These are phyloP conservation scores for Eumeta japonica DNA, from an alignment of 1,140 invertebrate genomes.

Conservation along the genomic window DNA sequence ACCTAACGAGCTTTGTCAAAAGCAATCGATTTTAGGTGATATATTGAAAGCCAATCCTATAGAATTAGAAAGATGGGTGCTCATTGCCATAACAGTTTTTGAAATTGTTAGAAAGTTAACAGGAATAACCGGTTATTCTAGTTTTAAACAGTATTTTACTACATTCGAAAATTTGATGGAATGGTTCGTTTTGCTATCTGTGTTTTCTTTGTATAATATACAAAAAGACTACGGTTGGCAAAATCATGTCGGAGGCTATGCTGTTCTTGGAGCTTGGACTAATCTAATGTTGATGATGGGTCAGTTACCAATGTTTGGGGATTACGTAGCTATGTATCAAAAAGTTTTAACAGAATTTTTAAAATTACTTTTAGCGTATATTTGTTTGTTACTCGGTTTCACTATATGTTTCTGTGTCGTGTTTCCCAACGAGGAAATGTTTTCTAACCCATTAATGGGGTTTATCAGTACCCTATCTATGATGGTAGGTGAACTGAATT, in stretches of 20 bases:
- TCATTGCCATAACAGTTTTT: slow-evolving; percentile 55
- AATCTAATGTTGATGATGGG: slow-evolving; percentile 68
- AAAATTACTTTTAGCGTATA: slow-evolving; percentile 63
- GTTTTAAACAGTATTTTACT: slow-evolving; percentile 61
- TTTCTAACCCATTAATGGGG: slow-evolving; percentile 60
- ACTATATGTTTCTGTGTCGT: slow-evolving; percentile 67
- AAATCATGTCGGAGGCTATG: slow-evolving; percentile 65
- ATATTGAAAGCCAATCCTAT: slow-evolving; percentile 55
- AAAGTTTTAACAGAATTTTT: slow-evolving; percentile 65
- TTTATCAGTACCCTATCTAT: slow-evolving; percentile 66
- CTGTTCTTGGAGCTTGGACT: slow-evolving; percentile 64
- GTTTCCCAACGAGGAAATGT: slow-evolving; percentile 63
- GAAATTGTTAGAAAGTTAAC: slow-evolving; percentile 61
- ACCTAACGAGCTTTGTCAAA: slow-evolving; percentile 51
- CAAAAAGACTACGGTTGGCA: slow-evolving; percentile 59
- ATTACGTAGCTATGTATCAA: slow-evolving; percentile 69
- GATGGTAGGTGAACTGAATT: slow-evolving; percentile 70
- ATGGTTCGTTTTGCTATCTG: slow-evolving; percentile 60
- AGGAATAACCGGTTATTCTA: slow-evolving; percentile 60
- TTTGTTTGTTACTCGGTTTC: slow-evolving; percentile 64
- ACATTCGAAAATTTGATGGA: slow-evolving; percentile 64
- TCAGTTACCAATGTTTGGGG: slow-evolving; percentile 64
- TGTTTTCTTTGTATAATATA: slow-evolving; percentile 55
- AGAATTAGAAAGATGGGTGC: slow-evolving; percentile 60
- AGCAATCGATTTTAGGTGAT: slow-evolving; percentile 50